phyloP scores from a whole-genome alignment of 2,113 vertebrate genomes.

The Nycticorax nycticorax region DNA sequence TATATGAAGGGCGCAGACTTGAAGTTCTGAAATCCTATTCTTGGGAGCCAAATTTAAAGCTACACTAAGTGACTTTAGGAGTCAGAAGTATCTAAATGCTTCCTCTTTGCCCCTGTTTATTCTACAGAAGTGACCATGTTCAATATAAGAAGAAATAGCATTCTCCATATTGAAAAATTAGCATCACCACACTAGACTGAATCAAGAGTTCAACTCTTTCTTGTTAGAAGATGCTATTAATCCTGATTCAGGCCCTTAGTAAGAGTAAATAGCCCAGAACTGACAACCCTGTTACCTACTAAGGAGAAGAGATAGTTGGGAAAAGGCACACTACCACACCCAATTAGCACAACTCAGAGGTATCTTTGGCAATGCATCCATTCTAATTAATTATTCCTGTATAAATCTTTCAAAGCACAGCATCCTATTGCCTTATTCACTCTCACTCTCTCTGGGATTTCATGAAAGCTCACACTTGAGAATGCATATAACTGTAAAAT shows the following conservation, averaged over 20 bases:
- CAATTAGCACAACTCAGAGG: not conserved
- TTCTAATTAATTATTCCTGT: not conserved
- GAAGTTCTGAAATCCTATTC: not conserved
- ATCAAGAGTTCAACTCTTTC: not conserved
- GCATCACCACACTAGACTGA: not conserved
- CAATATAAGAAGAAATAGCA: not conserved
- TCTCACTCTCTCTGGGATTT: not conserved
- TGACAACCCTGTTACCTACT: not conserved
- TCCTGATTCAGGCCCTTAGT: not conserved
- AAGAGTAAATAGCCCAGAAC: not conserved
- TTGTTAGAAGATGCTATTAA: not conserved
- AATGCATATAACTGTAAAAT: conserved; percentile 64
- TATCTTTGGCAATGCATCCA: not conserved
- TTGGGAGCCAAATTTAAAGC: not conserved
- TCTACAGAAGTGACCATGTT: not conserved
- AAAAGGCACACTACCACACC: not conserved
- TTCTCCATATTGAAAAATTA: not conserved
- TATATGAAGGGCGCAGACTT: not conserved
- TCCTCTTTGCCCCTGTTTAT: not conserved
- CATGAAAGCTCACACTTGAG: conserved; percentile 57
- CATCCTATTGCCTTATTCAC: conserved; percentile 8
- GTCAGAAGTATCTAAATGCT: not conserved
- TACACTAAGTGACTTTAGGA: not conserved
- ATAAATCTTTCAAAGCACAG: conserved; percentile 1
- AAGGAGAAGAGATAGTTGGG: not conserved